A percentile compares a stretch with the other conserved stretches of the same genome.
phyloP scores from a whole-genome alignment of 64 coral and sea anemone genomes.

The Montipora efflorescens region DNA sequence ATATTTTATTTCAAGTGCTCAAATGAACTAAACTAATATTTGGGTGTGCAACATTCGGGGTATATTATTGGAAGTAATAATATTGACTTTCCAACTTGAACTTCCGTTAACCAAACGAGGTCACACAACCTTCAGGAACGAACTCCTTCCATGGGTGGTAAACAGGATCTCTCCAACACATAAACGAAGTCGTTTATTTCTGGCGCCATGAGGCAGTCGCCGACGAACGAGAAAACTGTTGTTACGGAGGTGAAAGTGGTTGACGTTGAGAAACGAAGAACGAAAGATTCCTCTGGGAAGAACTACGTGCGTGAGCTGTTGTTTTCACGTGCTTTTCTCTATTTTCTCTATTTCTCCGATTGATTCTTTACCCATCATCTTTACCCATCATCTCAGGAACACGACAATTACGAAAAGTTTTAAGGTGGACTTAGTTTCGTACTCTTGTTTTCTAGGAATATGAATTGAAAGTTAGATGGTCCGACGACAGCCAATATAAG shows the following conservation, averaged over 20 bases:
- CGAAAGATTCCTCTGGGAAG: slow-evolving; percentile 33
- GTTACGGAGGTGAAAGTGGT: slow-evolving; percentile 35
- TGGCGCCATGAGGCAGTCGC: slow-evolving; percentile 23
- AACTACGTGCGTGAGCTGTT: slow-evolving; percentile 21
- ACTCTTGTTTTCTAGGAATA: slow-evolving; percentile 66
- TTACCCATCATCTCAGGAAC: no score
- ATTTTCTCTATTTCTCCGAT: background rate
- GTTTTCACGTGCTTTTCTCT: background rate
- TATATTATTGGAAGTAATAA: background rate
- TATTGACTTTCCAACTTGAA: background rate
- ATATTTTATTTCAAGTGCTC: background rate
- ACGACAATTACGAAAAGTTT: background rate
- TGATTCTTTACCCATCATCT: background rate
- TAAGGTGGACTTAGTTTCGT: background rate
- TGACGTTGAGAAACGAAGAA: slow-evolving; percentile 27
- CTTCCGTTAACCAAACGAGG: background rate
- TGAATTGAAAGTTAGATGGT: slow-evolving; percentile 77
- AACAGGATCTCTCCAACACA: background rate
- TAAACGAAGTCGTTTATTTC: background rate
- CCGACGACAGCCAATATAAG: slow-evolving; percentile 77
- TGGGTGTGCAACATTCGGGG: background rate
- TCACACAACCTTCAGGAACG: slow-evolving; percentile 14
- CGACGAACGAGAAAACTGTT: slow-evolving; percentile 1
- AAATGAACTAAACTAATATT: background rate
- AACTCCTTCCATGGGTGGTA: background rate